phyloP scores from a whole-genome alignment of 2,888 invertebrate genomes.

The Metacarcinus magister region DNA sequence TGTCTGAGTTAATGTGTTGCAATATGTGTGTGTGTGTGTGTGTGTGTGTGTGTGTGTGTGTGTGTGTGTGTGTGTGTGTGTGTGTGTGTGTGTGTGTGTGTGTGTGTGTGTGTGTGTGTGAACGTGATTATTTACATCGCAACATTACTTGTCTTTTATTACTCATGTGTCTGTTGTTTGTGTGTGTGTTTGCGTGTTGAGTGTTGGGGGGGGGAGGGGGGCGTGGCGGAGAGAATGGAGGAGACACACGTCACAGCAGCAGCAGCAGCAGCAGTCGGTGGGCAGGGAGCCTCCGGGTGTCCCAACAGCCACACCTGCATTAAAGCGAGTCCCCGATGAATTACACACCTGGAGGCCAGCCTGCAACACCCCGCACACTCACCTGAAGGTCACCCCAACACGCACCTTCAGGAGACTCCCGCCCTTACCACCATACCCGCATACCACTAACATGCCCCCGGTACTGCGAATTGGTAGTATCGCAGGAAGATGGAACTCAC shows the following conservation, averaged over 20 bases:
- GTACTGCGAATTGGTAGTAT: constrained; percentile 36
- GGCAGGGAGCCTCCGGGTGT: constrained; percentile 13
- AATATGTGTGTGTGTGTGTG: constrained; percentile 47
- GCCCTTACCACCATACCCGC: not conserved
- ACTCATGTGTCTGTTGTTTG: not conserved
- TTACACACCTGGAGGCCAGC: constrained; percentile 35
- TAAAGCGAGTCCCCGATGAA: constrained; percentile 73
- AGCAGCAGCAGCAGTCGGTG: not conserved
- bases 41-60: constrained; percentile 58
- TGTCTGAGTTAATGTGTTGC: not conserved
- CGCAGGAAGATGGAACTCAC: not conserved
- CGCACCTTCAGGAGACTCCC: not conserved
- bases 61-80: constrained; percentile 41
- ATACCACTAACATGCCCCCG: constrained; percentile 59
- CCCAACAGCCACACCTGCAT: constrained; percentile 71
- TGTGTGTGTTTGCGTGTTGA: not conserved
- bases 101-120: constrained; percentile 37
- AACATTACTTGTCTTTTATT: not conserved
- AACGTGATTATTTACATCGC: not conserved
- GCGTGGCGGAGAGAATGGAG: not conserved
- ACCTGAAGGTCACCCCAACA: not conserved
- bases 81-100: constrained; percentile 55
- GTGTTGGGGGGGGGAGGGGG: constrained; percentile 1
- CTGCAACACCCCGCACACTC: constrained; percentile 37
- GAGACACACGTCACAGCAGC: not conserved